These are phyloP conservation scores for Eueides isabella DNA, from an alignment of 1,140 invertebrate species.

Conservation along the genomic window DNA sequence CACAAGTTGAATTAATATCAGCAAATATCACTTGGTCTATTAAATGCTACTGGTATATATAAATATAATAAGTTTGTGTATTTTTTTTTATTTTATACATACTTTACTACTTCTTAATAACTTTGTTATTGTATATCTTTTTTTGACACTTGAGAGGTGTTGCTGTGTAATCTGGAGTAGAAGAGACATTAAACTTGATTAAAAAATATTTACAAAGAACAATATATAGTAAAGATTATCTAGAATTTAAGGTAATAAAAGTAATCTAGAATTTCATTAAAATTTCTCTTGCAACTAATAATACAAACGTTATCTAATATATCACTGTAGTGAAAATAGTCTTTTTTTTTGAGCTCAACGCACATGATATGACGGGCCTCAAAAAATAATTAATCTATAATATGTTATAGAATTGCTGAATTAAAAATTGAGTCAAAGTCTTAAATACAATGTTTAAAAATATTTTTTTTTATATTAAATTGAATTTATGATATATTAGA, in stretches of 20 bases:
- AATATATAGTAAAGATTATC: neutral
- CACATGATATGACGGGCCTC: too few species aligned
- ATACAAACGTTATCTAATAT: neutral
- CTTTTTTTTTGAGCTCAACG: too few species aligned
- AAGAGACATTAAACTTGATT: too few species aligned
- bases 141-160: neutral
- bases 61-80: too few species aligned
- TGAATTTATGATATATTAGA: too few species aligned
- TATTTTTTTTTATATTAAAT: too few species aligned
- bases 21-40: neutral
- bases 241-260: too few species aligned
- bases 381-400: neutral
- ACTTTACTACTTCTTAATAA: neutral
- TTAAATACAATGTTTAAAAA: too few species aligned
- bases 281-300: conserved; percentile 2
- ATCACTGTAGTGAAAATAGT: neutral
- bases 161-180: neutral
- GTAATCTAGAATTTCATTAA: neutral
- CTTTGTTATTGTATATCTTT: neutral
- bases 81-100: neutral
- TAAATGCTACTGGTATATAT: neutral
- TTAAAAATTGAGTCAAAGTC: too few species aligned
- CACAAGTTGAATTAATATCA: too few species aligned
- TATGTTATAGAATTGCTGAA: too few species aligned
- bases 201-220: neutral